Evolutionary conservation across 1,140 invertebrate species (phyloP).

Genomic region (Littorina saxatilis): DNA sequence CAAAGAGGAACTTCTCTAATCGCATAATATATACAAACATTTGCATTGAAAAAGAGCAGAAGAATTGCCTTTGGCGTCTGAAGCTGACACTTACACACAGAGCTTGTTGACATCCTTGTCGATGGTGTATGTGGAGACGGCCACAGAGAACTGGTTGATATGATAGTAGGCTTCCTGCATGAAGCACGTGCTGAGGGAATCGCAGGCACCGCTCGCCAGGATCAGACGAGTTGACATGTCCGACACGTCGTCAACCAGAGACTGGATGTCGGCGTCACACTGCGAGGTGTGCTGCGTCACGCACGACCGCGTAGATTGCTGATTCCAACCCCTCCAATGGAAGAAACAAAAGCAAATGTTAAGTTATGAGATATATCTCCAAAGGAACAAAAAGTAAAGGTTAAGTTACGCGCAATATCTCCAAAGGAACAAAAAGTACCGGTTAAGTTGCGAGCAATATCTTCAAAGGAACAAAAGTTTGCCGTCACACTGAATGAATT

Average conservation of each 20-base stretch:
- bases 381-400: too few species aligned
- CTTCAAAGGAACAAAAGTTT: too few species aligned
- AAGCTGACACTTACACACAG: constrained; percentile 16
- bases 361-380: too few species aligned
- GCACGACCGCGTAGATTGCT: not conserved
- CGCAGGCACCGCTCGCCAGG: not conserved
- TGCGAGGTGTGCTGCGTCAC: not conserved
- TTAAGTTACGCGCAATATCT: too few species aligned
- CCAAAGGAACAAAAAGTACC: too few species aligned
- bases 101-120: constrained; percentile 3
- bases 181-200: not conserved
- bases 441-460: too few species aligned
- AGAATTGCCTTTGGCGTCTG: too few species aligned
- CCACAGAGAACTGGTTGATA: constrained; percentile 34
- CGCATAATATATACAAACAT: too few species aligned
- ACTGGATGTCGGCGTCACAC: not conserved
- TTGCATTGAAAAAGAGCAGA: too few species aligned
- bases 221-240: constrained; percentile 10
- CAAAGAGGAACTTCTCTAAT: too few species aligned
- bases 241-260: not conserved
- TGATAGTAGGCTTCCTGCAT: constrained; percentile 4
- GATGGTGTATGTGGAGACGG: constrained; percentile 10
- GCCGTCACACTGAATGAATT: too few species aligned
- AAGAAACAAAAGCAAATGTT: too few species aligned
- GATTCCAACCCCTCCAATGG: constrained; percentile 5